These are phyloP conservation scores for Yoshiicerus persimilis DNA, from an alignment of 1,140 invertebrate genomes.

Conservation along the genomic window DNA sequence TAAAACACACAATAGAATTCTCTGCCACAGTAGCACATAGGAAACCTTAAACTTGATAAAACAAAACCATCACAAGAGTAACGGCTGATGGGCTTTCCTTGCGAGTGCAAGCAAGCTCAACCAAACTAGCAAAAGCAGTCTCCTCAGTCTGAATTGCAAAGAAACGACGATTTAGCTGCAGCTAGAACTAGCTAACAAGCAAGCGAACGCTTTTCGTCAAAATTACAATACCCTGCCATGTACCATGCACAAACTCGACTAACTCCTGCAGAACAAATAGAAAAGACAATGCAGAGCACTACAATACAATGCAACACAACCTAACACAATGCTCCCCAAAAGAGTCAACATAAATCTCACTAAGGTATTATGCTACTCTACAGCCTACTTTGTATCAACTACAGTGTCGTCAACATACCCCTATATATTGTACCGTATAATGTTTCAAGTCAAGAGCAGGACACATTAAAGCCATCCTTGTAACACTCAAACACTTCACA, in stretches of 20 bases:
- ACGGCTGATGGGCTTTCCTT: neutral
- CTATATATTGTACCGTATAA: neutral
- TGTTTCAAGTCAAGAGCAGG: slow-evolving; percentile 19
- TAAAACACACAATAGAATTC: neutral
- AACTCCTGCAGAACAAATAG: neutral
- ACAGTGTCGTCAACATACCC: neutral
- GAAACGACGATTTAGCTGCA: neutral
- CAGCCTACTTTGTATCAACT: neutral
- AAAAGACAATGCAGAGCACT: neutral
- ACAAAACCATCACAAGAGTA: neutral
- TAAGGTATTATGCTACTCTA: neutral
- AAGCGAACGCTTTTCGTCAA: neutral
- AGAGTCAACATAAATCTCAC: slow-evolving; percentile 1
- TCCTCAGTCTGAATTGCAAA: neutral
- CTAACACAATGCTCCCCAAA: neutral
- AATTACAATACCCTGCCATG: neutral
- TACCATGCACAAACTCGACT: neutral
- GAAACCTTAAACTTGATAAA: slow-evolving; percentile 20
- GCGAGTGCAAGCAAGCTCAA: neutral
- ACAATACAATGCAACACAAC: neutral
- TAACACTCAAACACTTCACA: slow-evolving; percentile 22
- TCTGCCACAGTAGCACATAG: neutral
- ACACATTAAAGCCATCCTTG: slow-evolving; percentile 19
- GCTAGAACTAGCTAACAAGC: neutral
- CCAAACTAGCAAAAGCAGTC: neutral